Evolutionary conservation across 2,888 invertebrate species (phyloP).

Genomic region (Fissipunctia ypsillon): DNA sequence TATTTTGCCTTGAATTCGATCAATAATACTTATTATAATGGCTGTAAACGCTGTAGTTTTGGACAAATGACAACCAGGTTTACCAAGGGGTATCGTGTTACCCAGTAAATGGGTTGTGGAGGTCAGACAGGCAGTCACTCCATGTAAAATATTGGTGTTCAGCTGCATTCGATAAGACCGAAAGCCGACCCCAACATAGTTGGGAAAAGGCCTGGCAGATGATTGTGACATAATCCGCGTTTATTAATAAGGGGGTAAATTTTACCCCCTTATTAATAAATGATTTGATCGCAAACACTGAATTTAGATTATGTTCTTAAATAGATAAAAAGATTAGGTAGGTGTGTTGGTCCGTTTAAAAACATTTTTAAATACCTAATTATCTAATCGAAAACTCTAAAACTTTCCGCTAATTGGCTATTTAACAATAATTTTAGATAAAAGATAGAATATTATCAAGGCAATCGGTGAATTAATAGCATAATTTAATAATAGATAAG

Average conservation of each 20-base stretch:
- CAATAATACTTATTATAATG: too few species aligned
- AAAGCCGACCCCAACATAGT: too few species aligned
- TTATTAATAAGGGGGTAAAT: neutral
- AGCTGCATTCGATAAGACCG: too few species aligned
- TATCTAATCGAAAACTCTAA: constrained; percentile 15
- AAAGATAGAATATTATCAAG: constrained; percentile 28
- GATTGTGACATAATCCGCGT: too few species aligned
- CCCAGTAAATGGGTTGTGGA: too few species aligned
- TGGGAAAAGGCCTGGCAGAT: too few species aligned
- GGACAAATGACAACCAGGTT: neutral
- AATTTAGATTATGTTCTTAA: neutral
- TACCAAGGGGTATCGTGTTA: too few species aligned
- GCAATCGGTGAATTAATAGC: constrained; percentile 25
- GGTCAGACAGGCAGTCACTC: too few species aligned
- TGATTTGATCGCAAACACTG: neutral
- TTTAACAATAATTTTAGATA: constrained; percentile 22
- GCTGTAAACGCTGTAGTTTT: neutral
- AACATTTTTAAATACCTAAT: too few species aligned
- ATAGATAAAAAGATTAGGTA: neutral
- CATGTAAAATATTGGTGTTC: too few species aligned
- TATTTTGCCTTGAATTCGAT: neutral
- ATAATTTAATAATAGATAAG: constrained; percentile 30
- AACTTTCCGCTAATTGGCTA: constrained; percentile 23
- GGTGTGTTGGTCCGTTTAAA: neutral
- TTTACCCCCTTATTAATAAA: too few species aligned